Percentiles rank a stretch among this genome's conserved stretches.
These are phyloP conservation scores for Eupithecia inturbata DNA, from an alignment of 2,888 invertebrate genomes.

Conservation along the genomic window DNA sequence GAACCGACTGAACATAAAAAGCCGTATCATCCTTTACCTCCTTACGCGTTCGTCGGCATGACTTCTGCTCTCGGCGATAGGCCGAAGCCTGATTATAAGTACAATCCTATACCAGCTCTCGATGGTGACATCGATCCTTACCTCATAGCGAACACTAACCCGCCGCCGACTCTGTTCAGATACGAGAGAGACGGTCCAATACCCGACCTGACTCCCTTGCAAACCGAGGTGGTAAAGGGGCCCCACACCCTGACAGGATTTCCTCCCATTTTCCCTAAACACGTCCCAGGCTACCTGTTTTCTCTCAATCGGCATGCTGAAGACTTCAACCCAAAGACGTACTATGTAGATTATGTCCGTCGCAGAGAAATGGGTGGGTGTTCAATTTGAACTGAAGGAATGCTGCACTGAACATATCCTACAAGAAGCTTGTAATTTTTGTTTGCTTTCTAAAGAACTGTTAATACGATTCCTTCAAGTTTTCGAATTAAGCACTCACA, in stretches of 20 bases:
- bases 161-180: slow-evolving; percentile 72
- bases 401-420: slow-evolving; percentile 59
- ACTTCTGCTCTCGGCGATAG: slow-evolving; percentile 74
- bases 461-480: slow-evolving; percentile 73
- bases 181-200: slow-evolving; percentile 78
- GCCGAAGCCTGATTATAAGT: slow-evolving; percentile 73
- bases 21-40: slow-evolving; percentile 70
- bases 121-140: slow-evolving; percentile 75
- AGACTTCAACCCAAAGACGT: slow-evolving; percentile 79
- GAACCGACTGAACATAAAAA: slow-evolving; percentile 69
- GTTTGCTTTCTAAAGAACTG: slow-evolving; percentile 60
- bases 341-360: slow-evolving; percentile 82
- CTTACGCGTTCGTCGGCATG: slow-evolving; percentile 76
- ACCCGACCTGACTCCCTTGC: slow-evolving; percentile 68
- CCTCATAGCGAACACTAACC: slow-evolving; percentile 64
- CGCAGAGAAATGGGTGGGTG: slow-evolving; percentile 82
- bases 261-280: slow-evolving; percentile 78
- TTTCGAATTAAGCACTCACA: slow-evolving; percentile 78
- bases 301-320: slow-evolving; percentile 74
- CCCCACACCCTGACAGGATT: slow-evolving; percentile 76
- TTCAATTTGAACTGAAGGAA: slow-evolving; percentile 80
- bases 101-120: slow-evolving; percentile 71
- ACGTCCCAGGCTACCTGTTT: slow-evolving; percentile 79
- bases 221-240: slow-evolving; percentile 68
- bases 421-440: slow-evolving; percentile 54